Evolutionary conservation across 2,113 vertebrate genomes (phyloP).

Genomic region (Gorsachius goisagi): DNA sequence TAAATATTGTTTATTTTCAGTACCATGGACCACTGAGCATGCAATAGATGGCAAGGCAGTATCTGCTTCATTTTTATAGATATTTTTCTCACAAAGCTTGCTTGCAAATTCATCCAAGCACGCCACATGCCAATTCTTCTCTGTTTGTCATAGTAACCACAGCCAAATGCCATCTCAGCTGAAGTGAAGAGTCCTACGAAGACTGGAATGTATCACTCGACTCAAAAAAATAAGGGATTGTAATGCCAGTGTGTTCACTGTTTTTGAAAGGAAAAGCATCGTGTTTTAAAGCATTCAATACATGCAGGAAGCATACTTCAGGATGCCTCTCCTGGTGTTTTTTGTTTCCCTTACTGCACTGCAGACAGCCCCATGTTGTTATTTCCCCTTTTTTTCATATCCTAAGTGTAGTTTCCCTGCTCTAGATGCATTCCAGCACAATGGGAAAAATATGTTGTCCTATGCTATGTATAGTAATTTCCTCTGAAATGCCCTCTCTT

Average conservation of each 20-base stretch:
- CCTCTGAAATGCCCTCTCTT: constrained; percentile 20
- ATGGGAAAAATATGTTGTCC: constrained; percentile 26
- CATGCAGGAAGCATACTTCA: constrained; percentile 66
- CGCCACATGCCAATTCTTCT: neutral
- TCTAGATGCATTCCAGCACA: constrained; percentile 54
- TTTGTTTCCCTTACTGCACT: constrained; percentile 58
- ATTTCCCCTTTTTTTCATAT: constrained; percentile 54
- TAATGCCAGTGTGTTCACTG: constrained; percentile 38
- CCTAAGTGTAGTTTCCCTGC: constrained; percentile 57
- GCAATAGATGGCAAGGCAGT: neutral
- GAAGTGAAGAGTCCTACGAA: constrained; percentile 18
- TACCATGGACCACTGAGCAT: constrained; percentile 56
- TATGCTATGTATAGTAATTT: constrained; percentile 15
- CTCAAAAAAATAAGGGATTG: constrained; percentile 19
- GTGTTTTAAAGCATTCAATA: constrained; percentile 69
- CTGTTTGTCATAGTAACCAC: constrained; percentile 45
- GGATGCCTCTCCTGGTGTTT: constrained; percentile 48
- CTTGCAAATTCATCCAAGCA: neutral
- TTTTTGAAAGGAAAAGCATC: constrained; percentile 68
- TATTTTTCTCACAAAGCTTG: neutral
- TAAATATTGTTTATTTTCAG: constrained; percentile 51
- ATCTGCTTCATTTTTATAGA: neutral
- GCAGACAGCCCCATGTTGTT: constrained; percentile 64
- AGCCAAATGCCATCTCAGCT: constrained; percentile 36
- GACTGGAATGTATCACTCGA: constrained; percentile 63